A percentile compares a stretch with the other conserved stretches of the same genome.
phyloP scores from a whole-genome alignment of 2,797 vertebrate genomes.

The Takifugu rubripes region DNA sequence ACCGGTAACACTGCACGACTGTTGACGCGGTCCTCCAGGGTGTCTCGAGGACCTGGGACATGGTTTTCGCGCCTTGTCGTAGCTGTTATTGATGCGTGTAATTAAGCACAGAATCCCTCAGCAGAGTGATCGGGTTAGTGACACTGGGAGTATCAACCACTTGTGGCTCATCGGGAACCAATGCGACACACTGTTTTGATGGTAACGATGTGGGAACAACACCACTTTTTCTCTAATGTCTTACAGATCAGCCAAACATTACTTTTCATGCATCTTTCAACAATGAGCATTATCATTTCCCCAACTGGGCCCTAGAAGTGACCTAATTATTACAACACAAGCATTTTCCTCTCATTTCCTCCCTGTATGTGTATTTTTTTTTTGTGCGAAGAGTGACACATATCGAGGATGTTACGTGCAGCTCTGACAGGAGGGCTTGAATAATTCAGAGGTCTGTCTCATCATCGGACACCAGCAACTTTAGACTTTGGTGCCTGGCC shows the following conservation, averaged over 20 bases:
- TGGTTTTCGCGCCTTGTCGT: conserved; percentile 34
- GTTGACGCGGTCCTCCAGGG: conserved; percentile 47
- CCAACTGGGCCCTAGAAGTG: background rate
- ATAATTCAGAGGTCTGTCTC: conserved; percentile 73
- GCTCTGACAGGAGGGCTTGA: conserved; percentile 60
- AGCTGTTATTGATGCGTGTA: conserved; percentile 51
- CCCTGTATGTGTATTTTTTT: conserved; percentile 35
- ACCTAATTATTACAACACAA: background rate
- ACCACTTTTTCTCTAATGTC: conserved; percentile 1
- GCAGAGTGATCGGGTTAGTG: conserved; percentile 31
- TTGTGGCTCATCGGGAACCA: conserved; percentile 4
- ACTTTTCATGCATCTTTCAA: background rate
- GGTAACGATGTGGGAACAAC: background rate
- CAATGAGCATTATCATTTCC: accelerated
- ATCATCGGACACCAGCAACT: conserved; percentile 73
- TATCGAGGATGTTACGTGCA: conserved; percentile 66
- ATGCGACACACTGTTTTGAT: background rate
- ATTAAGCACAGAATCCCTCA: conserved; percentile 66
- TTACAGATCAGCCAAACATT: background rate
- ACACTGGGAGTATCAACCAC: conserved; percentile 31
- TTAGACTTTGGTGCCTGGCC: conserved; percentile 67
- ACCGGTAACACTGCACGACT: conserved; percentile 50
- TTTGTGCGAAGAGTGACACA: conserved; percentile 47
- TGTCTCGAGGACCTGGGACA: conserved; percentile 37
- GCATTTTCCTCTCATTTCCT: conserved; percentile 17